Evolutionary conservation across 1,140 invertebrate genomes (phyloP).

Genomic region (Scaptomyza montana): DNA sequence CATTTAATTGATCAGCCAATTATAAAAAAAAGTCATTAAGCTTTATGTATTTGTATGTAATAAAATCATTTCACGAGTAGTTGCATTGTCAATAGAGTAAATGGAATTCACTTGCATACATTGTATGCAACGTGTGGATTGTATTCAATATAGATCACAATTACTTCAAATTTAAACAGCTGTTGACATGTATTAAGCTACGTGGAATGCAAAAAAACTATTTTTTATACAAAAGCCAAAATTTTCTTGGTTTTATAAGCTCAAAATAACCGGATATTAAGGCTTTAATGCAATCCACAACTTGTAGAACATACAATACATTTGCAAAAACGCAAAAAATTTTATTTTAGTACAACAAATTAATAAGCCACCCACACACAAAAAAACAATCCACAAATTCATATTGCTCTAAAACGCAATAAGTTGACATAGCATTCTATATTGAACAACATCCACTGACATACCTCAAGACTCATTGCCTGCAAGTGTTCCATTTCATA

Average conservation of each 20-base stretch:
- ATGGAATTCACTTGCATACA: no score
- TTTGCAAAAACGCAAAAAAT: not conserved
- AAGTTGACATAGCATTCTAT: not conserved
- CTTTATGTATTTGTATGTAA: not conserved
- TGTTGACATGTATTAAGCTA: no score
- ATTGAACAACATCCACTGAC: not conserved
- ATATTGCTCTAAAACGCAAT: no score
- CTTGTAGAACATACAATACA: not conserved
- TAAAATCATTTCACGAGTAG: not conserved
- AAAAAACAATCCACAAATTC: slow-evolving; percentile 14
- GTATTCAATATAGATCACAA: not conserved
- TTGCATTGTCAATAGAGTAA: not conserved
- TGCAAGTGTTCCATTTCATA: slow-evolving; percentile 74
- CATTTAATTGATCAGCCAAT: no score
- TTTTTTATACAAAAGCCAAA: no score
- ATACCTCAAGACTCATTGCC: slow-evolving; percentile 72
- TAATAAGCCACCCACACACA: not conserved
- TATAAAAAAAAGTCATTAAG: no score
- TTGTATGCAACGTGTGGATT: not conserved
- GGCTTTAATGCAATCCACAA: not conserved
- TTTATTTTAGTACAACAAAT: not conserved
- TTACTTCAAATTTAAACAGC: not conserved
- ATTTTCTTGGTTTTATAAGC: not conserved
- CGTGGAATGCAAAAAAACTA: no score
- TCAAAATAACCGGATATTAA: no score